Percentiles rank a stretch among this genome's conserved stretches.
phyloP scores from a whole-genome alignment of 2,888 invertebrate genomes.

The Eustalomyia histrio region DNA sequence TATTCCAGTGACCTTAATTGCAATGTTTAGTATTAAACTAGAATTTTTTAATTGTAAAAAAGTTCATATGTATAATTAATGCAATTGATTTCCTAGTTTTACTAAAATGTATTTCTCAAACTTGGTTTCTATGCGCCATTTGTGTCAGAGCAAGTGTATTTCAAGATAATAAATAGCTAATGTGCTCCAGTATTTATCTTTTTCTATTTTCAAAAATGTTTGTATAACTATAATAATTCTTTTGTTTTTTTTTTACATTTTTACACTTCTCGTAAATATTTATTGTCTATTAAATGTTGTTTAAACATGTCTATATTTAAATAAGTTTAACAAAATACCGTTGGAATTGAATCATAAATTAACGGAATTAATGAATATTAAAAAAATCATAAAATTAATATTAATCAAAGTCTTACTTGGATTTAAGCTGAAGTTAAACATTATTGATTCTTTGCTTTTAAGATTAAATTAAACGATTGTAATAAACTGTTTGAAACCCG shows the following conservation, averaged over 20 bases:
- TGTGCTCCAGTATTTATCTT: not conserved
- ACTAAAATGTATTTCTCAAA: not conserved
- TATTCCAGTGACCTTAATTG: constrained; percentile 55
- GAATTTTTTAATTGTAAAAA: too few relatives aligned
- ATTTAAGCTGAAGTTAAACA: too few relatives aligned
- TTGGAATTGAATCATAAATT: constrained; percentile 53
- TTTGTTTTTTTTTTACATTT: constrained; percentile 22
- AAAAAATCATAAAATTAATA: too few relatives aligned
- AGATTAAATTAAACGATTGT: too few relatives aligned
- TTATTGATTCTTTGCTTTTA: too few relatives aligned
- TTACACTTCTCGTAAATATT: constrained; percentile 27
- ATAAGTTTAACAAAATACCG: constrained; percentile 47
- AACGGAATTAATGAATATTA: constrained; percentile 15
- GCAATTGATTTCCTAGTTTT: constrained; percentile 47
- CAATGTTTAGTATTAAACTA: not conserved
- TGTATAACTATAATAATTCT: constrained; percentile 26
- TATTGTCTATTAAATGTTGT: constrained; percentile 37
- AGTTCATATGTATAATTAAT: constrained; percentile 26
- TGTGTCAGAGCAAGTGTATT: constrained; percentile 16
- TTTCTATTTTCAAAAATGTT: constrained; percentile 28
- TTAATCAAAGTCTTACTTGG: too few relatives aligned
- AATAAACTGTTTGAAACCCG: too few relatives aligned
- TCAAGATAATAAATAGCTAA: not conserved
- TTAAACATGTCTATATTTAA: constrained; percentile 32
- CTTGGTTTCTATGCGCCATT: not conserved